A percentile compares a stretch with the other conserved stretches of the same genome.
Conservation (phyloP, 2,113 vertebrate species). For the Festucalex cinctus region DNA sequence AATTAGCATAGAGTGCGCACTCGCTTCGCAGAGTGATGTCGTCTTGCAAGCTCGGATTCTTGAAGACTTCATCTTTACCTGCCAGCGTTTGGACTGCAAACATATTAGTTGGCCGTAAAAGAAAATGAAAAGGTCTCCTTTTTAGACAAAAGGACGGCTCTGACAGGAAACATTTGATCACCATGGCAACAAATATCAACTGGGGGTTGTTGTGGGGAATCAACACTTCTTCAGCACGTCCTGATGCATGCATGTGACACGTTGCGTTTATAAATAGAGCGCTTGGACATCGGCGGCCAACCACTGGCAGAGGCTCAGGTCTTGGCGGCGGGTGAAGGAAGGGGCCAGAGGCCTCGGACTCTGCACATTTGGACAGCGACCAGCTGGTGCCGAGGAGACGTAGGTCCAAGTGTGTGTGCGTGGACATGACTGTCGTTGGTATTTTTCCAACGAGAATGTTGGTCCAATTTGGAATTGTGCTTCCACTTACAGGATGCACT, state of each 20-base stretch:
- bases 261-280: not conserved
- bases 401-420: not conserved
- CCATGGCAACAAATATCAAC: not conserved
- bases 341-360: not conserved
- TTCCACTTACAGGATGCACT: not conserved
- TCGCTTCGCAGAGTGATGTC: slow-evolving; percentile 40
- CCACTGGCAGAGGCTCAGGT: not conserved
- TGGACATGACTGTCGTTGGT: not conserved
- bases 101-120: slow-evolving; percentile 21
- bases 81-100: slow-evolving; percentile 22
- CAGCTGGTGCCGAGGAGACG: not conserved
- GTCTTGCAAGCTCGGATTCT: slow-evolving; percentile 31
- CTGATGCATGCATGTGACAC: not conserved
- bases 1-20: slow-evolving; percentile 27
- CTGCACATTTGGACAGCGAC: slow-evolving; percentile 2
- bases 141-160: not conserved
- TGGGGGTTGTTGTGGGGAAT: too few relatives aligned
- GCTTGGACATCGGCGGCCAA: not conserved
- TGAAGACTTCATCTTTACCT: slow-evolving; percentile 6
- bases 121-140: not conserved
- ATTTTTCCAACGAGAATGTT: not conserved
- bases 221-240: not conserved
- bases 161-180: not conserved
- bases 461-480: not conserved
- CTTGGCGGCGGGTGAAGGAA: slow-evolving; percentile 1